phyloP scores from a whole-genome alignment of 2,797 vertebrate species.

The Paramormyrops hopkinsi region DNA sequence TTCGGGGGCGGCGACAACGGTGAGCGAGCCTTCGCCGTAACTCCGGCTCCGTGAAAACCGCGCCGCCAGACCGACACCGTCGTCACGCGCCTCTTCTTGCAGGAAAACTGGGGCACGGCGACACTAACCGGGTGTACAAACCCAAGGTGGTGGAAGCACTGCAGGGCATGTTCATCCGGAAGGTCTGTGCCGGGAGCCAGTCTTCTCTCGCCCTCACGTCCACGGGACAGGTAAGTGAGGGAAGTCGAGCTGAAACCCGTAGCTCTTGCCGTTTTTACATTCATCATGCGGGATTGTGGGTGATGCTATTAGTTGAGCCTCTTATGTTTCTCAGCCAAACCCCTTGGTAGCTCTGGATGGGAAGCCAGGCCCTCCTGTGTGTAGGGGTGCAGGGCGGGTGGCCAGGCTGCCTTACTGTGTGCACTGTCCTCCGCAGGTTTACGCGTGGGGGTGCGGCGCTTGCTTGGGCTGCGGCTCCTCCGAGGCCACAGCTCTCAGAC shows the following conservation, averaged over 20 bases:
- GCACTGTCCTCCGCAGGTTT: constrained; percentile 50
- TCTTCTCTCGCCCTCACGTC: constrained; percentile 72
- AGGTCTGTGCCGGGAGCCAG: constrained; percentile 74
- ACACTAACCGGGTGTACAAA: constrained; percentile 73
- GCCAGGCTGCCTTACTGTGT: not conserved
- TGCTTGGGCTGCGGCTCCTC: constrained; percentile 72
- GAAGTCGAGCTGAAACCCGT: not conserved
- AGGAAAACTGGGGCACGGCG: constrained; percentile 75
- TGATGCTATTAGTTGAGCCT: not conserved
- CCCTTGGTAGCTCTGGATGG: not conserved
- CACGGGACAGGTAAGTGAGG: constrained; percentile 63
- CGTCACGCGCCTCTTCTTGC: not conserved
- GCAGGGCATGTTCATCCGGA: constrained; percentile 72
- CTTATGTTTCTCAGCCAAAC: not conserved
- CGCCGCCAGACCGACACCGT: not conserved
- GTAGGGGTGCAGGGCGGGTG: not conserved
- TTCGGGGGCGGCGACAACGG: constrained; percentile 75
- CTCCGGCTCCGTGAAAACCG: not conserved
- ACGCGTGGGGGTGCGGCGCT: constrained; percentile 72
- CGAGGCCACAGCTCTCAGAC: constrained; percentile 68
- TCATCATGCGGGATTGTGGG: not conserved
- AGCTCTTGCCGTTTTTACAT: not conserved
- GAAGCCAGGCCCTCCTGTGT: not conserved
- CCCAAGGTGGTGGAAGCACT: constrained; percentile 72
- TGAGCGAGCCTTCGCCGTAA: constrained; percentile 24